Base-by-base conservation (phyloP, 2,113 vertebrate species). In the Synchiropus splendidus region DNA sequence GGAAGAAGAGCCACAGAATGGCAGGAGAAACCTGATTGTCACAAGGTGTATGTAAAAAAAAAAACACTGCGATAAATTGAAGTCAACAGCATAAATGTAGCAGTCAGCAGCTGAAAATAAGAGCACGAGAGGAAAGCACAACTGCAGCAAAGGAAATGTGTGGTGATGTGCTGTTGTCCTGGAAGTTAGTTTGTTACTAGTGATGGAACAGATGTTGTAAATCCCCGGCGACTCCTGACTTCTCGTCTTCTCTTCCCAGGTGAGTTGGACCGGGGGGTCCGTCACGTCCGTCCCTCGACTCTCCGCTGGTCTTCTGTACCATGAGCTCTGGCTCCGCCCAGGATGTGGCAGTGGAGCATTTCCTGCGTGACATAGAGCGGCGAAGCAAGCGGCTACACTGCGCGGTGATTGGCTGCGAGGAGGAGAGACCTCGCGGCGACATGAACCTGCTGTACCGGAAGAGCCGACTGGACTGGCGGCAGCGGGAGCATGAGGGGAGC, bases 321-420 rank as follows among this genome's bases (percentile, higher is more conserved):
- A 88, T 88, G 86, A 86, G 74, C 82, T 85, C 84, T 81, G 85
- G 84, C 83, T 85, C 85, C 52, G 69, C 83, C 81, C 86, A 88
- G 85, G 84, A 88, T 88, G 86, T 85, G 85, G 85, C 81, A 69
- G 85, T 88, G 78, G 83, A 85, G 78, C 78, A 83, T 79, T 88
- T 88, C 81, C 76, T 88, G 85, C 85, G 83, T 83, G 85, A 85
- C 84, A 86, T 88, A 83, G 86, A 88, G 73, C 75, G 85, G 79
- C 79, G 84, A 72, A 85, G 85, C 72, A 80, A 84, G 79, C 81
- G 82, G 81, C 79, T 85, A 32, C 85, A 87, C 79, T 85, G 79
- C 46, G 72, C 84, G 83, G 84, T 88, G 74, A 86, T 80, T 56
- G 84, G 84, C 72, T 83, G 81, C 48, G 78, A 83, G 64, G 82